Evolutionary conservation across 1,140 invertebrate genomes (phyloP).

Genomic region (Apolygus lucorum): DNA sequence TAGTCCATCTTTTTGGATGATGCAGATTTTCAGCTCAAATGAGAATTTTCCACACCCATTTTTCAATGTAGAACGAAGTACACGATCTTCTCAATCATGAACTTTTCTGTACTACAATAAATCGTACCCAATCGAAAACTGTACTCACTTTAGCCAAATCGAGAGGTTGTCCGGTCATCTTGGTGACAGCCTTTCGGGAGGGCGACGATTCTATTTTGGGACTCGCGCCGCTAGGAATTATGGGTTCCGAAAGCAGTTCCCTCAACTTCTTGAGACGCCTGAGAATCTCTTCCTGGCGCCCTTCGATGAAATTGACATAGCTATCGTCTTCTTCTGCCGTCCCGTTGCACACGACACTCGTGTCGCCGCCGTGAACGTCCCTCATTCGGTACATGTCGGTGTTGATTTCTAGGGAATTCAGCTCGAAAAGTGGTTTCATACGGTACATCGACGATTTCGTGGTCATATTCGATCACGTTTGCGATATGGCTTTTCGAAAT

Average conservation of each 20-base stretch:
- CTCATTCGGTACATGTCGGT: constrained; percentile 32
- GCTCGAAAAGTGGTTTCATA: constrained; percentile 30
- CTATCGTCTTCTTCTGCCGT: constrained; percentile 17
- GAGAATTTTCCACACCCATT: too few species aligned
- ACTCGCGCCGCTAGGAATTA: background rate
- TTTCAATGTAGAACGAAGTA: too few species aligned
- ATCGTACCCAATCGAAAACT: constrained; percentile 4
- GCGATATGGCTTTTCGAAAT: too few species aligned
- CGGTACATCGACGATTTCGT: constrained; percentile 33
- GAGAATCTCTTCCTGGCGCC: constrained; percentile 30
- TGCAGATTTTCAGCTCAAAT: too few species aligned
- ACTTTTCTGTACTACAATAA: too few species aligned
- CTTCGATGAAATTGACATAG: constrained; percentile 26
- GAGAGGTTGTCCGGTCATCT: background rate
- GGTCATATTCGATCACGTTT: too few species aligned
- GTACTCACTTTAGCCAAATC: constrained; percentile 8
- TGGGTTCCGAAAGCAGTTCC: constrained; percentile 27
- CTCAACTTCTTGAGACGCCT: constrained; percentile 29
- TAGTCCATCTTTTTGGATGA: too few species aligned
- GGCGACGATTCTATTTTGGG: constrained; percentile 9
- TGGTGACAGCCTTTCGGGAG: background rate
- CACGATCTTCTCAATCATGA: too few species aligned
- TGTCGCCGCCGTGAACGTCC: constrained; percentile 27
- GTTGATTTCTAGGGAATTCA: constrained; percentile 25
- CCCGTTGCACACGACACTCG: background rate